Evolutionary conservation across 1,140 invertebrate genomes (phyloP).

Genomic region (Drosophila parvula): DNA sequence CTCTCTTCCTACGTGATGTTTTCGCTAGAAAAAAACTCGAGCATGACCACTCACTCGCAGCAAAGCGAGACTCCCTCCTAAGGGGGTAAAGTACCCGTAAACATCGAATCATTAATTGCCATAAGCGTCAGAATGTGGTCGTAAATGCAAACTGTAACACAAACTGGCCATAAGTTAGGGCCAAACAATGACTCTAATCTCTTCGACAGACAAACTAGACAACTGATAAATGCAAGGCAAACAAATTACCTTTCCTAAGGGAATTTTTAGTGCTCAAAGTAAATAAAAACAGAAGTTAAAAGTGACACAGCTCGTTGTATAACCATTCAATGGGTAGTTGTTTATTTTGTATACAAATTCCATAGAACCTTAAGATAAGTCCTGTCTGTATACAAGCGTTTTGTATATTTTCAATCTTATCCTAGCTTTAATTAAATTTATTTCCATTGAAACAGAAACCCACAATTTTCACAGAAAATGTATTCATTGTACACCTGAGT

Average conservation of each 20-base stretch:
- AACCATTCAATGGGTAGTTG: background rate
- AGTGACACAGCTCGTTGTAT: background rate
- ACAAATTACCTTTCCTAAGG: conserved; percentile 27
- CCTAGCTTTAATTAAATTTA: background rate
- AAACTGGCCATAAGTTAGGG: conserved; percentile 10
- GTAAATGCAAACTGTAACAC: conserved; percentile 32
- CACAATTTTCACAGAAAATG: background rate
- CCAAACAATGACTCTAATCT: conserved; percentile 27
- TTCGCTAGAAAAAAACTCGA: conserved; percentile 15
- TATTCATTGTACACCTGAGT: background rate
- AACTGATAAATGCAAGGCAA: conserved; percentile 28
- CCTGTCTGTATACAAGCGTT: background rate
- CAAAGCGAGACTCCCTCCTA: background rate
- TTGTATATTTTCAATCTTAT: background rate
- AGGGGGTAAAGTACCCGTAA: conserved; percentile 9
- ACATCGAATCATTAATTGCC: conserved; percentile 35
- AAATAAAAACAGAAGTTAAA: conserved; percentile 10
- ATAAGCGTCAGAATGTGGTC: conserved; percentile 36
- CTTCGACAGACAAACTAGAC: conserved; percentile 22
- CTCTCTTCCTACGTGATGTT: conserved; percentile 32
- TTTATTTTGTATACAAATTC: conserved; percentile 7
- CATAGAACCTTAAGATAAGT: background rate
- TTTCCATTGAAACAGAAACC: conserved; percentile 1
- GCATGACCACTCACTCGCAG: conserved; percentile 20
- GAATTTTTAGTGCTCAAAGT: conserved; percentile 7